A percentile compares a stretch with the other conserved stretches of the same genome.
phyloP scores from a whole-genome alignment of 2,797 vertebrate genomes.

The Aeoliscus strigatus region DNA sequence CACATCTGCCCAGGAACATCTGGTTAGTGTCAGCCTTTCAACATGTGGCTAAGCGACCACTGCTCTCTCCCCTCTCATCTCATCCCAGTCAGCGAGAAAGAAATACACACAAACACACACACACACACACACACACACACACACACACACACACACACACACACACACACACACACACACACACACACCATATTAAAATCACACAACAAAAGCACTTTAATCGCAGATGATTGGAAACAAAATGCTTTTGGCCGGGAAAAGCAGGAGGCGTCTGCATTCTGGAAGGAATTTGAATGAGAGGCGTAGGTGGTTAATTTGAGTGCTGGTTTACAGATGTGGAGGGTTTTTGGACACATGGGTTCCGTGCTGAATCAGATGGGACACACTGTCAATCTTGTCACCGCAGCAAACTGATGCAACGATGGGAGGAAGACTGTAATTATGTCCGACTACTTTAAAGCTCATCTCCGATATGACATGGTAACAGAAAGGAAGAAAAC shows the following conservation, averaged over 20 bases:
- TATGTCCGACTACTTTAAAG: not conserved
- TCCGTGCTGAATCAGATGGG: not conserved
- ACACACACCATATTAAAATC: conserved; percentile 58
- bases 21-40: conserved; percentile 70
- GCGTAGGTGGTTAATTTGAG: conserved; percentile 14
- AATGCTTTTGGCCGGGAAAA: conserved; percentile 54
- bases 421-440: not conserved
- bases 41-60: conserved; percentile 52
- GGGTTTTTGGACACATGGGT: conserved; percentile 11
- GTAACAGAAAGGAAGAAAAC: no score
- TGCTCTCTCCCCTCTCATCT: conserved; percentile 58
- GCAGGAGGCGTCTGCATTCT: conserved; percentile 10
- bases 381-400: not conserved
- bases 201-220: conserved; percentile 65
- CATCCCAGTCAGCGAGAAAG: conserved; percentile 28
- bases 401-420: not conserved
- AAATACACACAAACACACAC: conserved; percentile 14
- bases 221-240: conserved; percentile 56
- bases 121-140: not conserved
- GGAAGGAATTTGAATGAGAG: conserved; percentile 49
- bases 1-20: conserved; percentile 76
- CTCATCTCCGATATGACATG: not conserved
- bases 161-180: conserved; percentile 11
- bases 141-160: conserved; percentile 10
- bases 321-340: conserved; percentile 57